These are phyloP conservation scores for Lasioglossum villosulum DNA, from an alignment of 2,888 invertebrate species.

Conservation along the genomic window DNA sequence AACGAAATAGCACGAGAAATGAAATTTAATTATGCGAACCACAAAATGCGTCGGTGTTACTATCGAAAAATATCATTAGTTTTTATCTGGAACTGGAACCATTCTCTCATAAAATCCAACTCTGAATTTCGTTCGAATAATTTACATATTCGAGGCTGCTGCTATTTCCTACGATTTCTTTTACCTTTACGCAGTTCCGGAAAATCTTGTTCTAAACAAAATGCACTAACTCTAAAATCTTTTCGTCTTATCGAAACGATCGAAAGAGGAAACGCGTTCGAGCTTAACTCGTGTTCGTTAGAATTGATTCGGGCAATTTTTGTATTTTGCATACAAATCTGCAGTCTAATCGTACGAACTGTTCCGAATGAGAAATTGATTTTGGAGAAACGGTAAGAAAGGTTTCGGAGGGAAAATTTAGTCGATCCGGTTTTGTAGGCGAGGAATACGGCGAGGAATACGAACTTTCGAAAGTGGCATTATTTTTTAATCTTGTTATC, in stretches of 20 bases:
- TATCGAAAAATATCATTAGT: not conserved
- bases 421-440: not conserved
- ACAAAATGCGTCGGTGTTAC: not conserved
- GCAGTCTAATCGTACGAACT: too few relatives aligned
- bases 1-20: not conserved
- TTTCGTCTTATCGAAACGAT: too few relatives aligned
- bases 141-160: too few relatives aligned
- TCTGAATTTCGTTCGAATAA: not conserved
- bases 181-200: too few relatives aligned
- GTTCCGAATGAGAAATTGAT: too few relatives aligned
- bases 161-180: not conserved
- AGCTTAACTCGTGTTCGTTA: not conserved
- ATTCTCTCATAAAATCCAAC: not conserved
- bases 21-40: not conserved
- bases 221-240: too few relatives aligned
- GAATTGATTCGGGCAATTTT: not conserved
- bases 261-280: not conserved
- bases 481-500: slow-evolving; percentile 1
- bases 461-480: not conserved
- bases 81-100: not conserved
- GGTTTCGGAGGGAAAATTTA: not conserved
- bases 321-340: too few relatives aligned
- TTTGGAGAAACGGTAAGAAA: not conserved
- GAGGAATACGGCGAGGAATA: not conserved
- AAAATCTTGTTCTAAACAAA: too few relatives aligned